Evolutionary conservation across 2,113 vertebrate species (phyloP).

Genomic region (Stigmatopora argus): DNA sequence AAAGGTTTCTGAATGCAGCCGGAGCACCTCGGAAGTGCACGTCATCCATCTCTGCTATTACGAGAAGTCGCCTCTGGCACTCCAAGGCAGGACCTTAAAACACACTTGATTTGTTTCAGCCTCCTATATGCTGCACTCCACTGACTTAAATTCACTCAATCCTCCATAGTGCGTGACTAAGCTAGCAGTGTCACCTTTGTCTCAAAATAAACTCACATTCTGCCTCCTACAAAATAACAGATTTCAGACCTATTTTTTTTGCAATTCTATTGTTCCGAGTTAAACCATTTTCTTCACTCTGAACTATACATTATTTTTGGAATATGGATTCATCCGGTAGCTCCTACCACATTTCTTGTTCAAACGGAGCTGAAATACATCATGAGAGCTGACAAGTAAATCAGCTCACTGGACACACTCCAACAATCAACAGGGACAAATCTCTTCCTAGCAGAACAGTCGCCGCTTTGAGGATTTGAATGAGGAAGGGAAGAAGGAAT

Average conservation of each 20-base stretch:
- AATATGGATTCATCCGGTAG: background rate
- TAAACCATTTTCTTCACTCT: conserved; percentile 15
- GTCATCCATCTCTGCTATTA: conserved; percentile 45
- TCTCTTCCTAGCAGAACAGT: conserved; percentile 46
- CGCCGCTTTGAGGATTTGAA: conserved; percentile 20
- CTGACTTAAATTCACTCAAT: conserved; percentile 37
- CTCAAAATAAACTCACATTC: conserved; percentile 39
- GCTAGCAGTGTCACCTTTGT: conserved; percentile 5
- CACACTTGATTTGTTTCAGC: conserved; percentile 23
- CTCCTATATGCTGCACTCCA: conserved; percentile 2
- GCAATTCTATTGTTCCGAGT: conserved; percentile 14
- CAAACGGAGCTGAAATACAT: background rate
- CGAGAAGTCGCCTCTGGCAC: conserved; percentile 36
- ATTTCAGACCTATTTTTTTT: conserved; percentile 15
- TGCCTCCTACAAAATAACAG: conserved; percentile 4
- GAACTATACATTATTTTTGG: conserved; percentile 14
- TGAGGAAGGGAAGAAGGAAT: background rate
- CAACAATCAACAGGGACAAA: conserved; percentile 37
- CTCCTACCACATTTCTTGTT: background rate
- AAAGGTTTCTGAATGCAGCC: conserved; percentile 56
- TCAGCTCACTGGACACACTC: conserved; percentile 32
- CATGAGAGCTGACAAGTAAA: conserved; percentile 17
- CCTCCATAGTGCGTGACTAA: conserved; percentile 28
- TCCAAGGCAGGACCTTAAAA: conserved; percentile 18
- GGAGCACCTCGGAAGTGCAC: conserved; percentile 29